These are phyloP conservation scores for Poeciliopsis prolifica DNA, from an alignment of 2,113 vertebrate species.

Conservation along the genomic window DNA sequence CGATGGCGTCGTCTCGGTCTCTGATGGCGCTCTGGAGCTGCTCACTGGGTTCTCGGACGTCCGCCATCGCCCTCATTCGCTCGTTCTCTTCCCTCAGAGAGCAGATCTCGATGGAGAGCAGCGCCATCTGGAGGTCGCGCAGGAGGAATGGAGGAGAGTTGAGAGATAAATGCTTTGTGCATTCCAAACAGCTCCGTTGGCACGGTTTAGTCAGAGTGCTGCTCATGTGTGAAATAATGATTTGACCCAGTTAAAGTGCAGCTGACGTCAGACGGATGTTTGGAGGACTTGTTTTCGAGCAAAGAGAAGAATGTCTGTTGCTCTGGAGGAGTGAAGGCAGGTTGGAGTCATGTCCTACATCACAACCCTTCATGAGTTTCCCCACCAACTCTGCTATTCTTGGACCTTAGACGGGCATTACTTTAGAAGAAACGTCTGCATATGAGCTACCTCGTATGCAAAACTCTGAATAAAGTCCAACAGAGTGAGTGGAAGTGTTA, in stretches of 20 bases:
- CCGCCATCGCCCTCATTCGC: constrained; percentile 81
- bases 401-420: too few species aligned
- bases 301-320: neutral
- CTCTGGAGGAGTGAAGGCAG: neutral
- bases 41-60: constrained; percentile 87
- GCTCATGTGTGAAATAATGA: too few species aligned
- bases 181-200: neutral
- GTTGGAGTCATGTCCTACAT: neutral
- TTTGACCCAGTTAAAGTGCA: neutral
- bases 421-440: neutral
- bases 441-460: neutral
- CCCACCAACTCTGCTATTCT: neutral
- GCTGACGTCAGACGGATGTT: neutral
- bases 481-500: neutral
- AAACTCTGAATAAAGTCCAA: neutral
- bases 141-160: neutral
- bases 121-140: constrained; percentile 82
- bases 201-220: too few species aligned
- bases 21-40: constrained; percentile 93
- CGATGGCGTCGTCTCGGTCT: constrained; percentile 95
- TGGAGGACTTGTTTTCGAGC: neutral
- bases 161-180: neutral
- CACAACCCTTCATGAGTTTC: neutral
- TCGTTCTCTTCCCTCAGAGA: constrained; percentile 90
- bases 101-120: constrained; percentile 91